Evolutionary conservation across 2,888 invertebrate species (phyloP).

Genomic region (Tetrapedia diversipes): DNA sequence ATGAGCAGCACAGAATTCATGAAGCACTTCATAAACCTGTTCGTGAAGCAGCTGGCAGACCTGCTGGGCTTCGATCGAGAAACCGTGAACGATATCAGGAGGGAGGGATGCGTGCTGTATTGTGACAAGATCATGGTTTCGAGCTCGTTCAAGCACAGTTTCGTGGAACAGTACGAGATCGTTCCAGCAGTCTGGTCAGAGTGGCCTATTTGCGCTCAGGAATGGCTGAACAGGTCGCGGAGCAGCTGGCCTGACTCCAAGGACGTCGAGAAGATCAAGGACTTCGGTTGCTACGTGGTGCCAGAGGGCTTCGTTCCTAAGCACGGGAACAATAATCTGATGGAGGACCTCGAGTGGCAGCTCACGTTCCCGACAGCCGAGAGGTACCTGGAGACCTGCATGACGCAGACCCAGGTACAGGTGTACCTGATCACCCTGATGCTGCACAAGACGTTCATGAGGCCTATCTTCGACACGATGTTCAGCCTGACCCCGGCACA

Average conservation of each 20-base stretch:
- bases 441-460: conserved; percentile 89
- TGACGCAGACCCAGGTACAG: conserved; percentile 89
- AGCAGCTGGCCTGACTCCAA: conserved; percentile 88
- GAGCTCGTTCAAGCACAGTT: conserved; percentile 73
- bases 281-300: conserved; percentile 88
- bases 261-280: conserved; percentile 87
- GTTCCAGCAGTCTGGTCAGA: conserved; percentile 88
- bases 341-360: conserved; percentile 90
- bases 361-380: conserved; percentile 91
- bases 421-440: conserved; percentile 88
- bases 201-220: conserved; percentile 89
- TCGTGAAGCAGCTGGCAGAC: conserved; percentile 85
- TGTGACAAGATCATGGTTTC: conserved; percentile 84
- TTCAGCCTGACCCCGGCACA: conserved; percentile 89
- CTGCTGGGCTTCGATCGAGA: conserved; percentile 85
- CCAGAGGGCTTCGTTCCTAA: conserved; percentile 89
- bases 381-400: conserved; percentile 88
- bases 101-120: conserved; percentile 88
- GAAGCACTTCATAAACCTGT: conserved; percentile 87
- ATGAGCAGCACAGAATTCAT: conserved; percentile 88
- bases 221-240: conserved; percentile 87
- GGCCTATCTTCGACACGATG: conserved; percentile 85
- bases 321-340: conserved; percentile 84
- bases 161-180: conserved; percentile 85
- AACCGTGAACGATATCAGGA: conserved; percentile 82